These are phyloP conservation scores for Bathybates hornii DNA, from an alignment of 2,113 vertebrate species.

Conservation along the genomic window DNA sequence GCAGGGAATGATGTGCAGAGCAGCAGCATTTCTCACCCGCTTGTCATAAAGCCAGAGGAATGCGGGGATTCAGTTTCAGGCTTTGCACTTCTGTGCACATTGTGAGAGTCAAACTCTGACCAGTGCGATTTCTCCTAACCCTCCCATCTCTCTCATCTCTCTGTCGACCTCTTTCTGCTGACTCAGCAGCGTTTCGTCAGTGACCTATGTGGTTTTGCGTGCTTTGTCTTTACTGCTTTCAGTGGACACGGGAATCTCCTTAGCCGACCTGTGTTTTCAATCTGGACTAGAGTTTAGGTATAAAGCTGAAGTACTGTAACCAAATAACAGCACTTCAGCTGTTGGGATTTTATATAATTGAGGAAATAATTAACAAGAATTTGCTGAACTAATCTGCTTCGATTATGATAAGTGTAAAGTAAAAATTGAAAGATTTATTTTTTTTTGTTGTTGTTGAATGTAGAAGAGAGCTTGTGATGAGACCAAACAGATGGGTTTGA, in stretches of 20 bases:
- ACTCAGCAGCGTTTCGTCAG: slow-evolving; percentile 48
- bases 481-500: neutral
- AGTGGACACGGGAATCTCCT: slow-evolving; percentile 10
- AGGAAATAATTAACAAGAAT: neutral
- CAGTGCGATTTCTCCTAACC: slow-evolving; percentile 8
- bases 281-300: neutral
- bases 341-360: neutral
- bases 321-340: neutral
- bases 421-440: neutral
- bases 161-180: slow-evolving; percentile 15
- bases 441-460: neutral
- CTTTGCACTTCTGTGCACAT: slow-evolving; percentile 43
- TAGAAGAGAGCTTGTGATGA: neutral
- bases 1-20: slow-evolving; percentile 29
- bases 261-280: neutral
- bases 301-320: neutral
- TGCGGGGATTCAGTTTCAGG: slow-evolving; percentile 44
- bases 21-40: slow-evolving; percentile 47
- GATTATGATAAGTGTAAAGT: neutral
- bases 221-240: slow-evolving; percentile 23
- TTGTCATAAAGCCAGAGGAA: slow-evolving; percentile 57
- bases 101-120: slow-evolving; percentile 52
- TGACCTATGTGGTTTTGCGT: slow-evolving; percentile 43
- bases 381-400: neutral
- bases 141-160: neutral